These are phyloP conservation scores for Empis livida DNA, from an alignment of 2,888 invertebrate species.

Conservation along the genomic window DNA sequence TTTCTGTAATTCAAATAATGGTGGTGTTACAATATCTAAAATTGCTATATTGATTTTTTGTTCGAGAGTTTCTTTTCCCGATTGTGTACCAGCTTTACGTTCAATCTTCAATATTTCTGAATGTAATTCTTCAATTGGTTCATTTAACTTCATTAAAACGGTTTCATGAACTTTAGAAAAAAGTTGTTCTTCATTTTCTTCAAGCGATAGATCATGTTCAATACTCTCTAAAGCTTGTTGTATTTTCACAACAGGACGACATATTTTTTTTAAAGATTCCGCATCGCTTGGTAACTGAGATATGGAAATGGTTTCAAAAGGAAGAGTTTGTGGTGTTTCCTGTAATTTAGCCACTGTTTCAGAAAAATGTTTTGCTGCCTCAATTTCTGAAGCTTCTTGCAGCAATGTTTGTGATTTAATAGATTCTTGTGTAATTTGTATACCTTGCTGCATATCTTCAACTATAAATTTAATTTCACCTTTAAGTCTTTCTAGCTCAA, in stretches of 20 bases:
- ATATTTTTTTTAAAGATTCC: slow-evolving; percentile 27
- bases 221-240: slow-evolving; percentile 36
- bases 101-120: slow-evolving; percentile 24
- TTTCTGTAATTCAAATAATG: slow-evolving; percentile 48
- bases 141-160: slow-evolving; percentile 26
- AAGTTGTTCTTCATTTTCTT: slow-evolving; percentile 29
- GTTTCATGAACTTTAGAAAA: slow-evolving; percentile 29
- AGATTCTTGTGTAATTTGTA: slow-evolving; percentile 41
- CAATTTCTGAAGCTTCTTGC: slow-evolving; percentile 38
- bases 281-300: slow-evolving; percentile 31
- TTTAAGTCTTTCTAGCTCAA: slow-evolving; percentile 36
- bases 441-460: slow-evolving; percentile 39
- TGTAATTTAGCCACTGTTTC: slow-evolving; percentile 34
- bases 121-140: slow-evolving; percentile 27
- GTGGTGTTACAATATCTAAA: slow-evolving; percentile 49
- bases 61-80: slow-evolving; percentile 26
- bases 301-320: slow-evolving; percentile 28
- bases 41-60: slow-evolving; percentile 44
- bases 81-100: slow-evolving; percentile 17
- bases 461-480: slow-evolving; percentile 38
- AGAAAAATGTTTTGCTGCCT: slow-evolving; percentile 32
- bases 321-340: slow-evolving; percentile 19
- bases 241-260: slow-evolving; percentile 35
- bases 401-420: slow-evolving; percentile 43
- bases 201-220: slow-evolving; percentile 29